These are phyloP conservation scores for Escarpia spicata DNA, from an alignment of 2,888 invertebrate species.

Conservation along the genomic window DNA sequence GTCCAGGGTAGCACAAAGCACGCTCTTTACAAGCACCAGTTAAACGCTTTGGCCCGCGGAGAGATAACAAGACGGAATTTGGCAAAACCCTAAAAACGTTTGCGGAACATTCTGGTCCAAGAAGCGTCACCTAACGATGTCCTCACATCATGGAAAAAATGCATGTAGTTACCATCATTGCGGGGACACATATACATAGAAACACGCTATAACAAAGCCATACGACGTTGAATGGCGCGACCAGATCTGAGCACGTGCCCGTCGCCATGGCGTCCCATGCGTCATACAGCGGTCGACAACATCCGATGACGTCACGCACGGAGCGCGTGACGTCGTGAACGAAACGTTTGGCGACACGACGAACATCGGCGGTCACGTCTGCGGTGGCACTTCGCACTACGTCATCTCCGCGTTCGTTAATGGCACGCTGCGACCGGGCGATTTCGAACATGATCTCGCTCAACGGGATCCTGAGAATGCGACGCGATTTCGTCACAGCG, in stretches of 20 bases:
- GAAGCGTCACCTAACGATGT: not conserved
- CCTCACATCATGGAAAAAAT: not conserved
- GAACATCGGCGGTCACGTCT: not conserved
- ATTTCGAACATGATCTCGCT: not conserved
- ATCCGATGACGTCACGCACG: not conserved
- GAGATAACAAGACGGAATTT: too few relatives aligned
- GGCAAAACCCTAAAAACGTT: too few relatives aligned
- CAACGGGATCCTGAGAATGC: not conserved
- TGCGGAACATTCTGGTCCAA: too few relatives aligned
- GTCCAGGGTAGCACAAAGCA: too few relatives aligned
- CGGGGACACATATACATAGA: not conserved
- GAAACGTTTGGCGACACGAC: not conserved
- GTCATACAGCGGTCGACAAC: conserved; percentile 4
- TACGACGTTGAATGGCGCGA: not conserved
- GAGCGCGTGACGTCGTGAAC: not conserved
- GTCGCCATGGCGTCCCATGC: not conserved
- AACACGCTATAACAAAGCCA: not conserved
- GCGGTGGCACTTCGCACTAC: not conserved
- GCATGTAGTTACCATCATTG: not conserved
- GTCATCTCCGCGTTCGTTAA: not conserved
- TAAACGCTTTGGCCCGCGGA: too few relatives aligned
- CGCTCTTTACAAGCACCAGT: too few relatives aligned
- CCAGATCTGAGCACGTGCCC: not conserved
- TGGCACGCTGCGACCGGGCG: not conserved
- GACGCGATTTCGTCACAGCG: not conserved